Evolutionary conservation across 1,140 invertebrate genomes (phyloP).

Genomic region (Drosophila burlai): DNA sequence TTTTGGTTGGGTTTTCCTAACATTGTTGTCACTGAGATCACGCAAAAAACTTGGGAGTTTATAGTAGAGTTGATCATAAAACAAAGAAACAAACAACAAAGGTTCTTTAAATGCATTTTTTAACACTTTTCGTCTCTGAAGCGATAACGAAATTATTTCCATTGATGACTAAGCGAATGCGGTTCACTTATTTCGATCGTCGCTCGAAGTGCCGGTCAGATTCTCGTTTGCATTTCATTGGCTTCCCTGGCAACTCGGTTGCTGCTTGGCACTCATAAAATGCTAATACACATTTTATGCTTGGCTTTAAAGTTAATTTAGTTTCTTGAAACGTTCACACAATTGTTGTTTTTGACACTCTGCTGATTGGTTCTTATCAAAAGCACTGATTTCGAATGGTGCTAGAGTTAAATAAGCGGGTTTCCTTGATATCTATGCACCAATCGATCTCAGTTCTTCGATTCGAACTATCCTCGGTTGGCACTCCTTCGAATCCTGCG

Average conservation of each 20-base stretch:
- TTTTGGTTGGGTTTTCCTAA: constrained; percentile 8
- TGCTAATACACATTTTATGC: neutral
- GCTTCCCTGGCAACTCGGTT: constrained; percentile 53
- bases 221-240: constrained; percentile 54
- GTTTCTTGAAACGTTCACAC: neutral
- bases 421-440: constrained; percentile 72
- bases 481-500: neutral
- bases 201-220: constrained; percentile 24
- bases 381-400: constrained; percentile 84
- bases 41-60: neutral
- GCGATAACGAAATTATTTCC: constrained; percentile 25
- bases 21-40: constrained; percentile 1
- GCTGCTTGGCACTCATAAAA: constrained; percentile 22
- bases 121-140: neutral
- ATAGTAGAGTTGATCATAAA: neutral
- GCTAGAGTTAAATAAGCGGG: constrained; percentile 67
- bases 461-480: constrained; percentile 54
- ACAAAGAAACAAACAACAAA: neutral
- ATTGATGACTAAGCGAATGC: constrained; percentile 32
- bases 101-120: neutral
- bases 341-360: constrained; percentile 1
- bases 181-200: constrained; percentile 29
- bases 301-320: neutral
- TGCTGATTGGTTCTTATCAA: constrained; percentile 75
- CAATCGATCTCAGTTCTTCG: constrained; percentile 83